phyloP scores from a whole-genome alignment of 2,888 invertebrate genomes.

The Caradrina kadenii region DNA sequence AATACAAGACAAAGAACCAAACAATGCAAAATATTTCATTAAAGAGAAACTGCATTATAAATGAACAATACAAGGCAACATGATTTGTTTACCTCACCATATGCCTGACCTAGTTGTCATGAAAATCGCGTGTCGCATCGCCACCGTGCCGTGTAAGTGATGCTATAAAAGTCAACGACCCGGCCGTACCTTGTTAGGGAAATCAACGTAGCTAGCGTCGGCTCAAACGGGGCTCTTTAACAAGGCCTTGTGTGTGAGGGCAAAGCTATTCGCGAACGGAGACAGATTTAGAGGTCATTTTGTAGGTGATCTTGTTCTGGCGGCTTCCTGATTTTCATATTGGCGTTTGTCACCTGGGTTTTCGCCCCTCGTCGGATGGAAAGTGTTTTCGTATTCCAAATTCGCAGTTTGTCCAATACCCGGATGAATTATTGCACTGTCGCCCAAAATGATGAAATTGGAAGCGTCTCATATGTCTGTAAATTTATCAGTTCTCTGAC shows the following conservation, averaged over 20 bases:
- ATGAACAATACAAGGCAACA: conserved; percentile 15
- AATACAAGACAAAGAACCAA: not conserved
- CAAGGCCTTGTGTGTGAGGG: conserved; percentile 50
- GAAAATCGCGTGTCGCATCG: conserved; percentile 47
- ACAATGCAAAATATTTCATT: not conserved
- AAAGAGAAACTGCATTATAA: conserved; percentile 24
- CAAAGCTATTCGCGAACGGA: conserved; percentile 30
- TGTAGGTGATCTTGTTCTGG: not conserved
- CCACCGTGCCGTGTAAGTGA: conserved; percentile 66
- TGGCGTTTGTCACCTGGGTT: not conserved
- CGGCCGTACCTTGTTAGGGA: conserved; percentile 74
- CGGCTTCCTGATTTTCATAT: not conserved
- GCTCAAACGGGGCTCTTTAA: conserved; percentile 64
- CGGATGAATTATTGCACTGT: not conserved
- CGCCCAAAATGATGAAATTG: not conserved
- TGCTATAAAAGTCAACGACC: conserved; percentile 72
- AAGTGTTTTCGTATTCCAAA: not conserved
- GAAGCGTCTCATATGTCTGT: too few relatives aligned
- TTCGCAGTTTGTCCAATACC: not conserved
- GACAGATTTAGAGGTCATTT: conserved; percentile 33
- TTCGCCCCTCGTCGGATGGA: not conserved
- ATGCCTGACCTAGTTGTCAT: conserved; percentile 44
- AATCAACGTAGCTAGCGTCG: conserved; percentile 68
- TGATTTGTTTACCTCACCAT: conserved; percentile 35
- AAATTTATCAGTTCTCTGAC: too few relatives aligned